Evolutionary conservation across 2,797 vertebrate species (phyloP).

Genomic region (Pantherophis vulpinus): DNA sequence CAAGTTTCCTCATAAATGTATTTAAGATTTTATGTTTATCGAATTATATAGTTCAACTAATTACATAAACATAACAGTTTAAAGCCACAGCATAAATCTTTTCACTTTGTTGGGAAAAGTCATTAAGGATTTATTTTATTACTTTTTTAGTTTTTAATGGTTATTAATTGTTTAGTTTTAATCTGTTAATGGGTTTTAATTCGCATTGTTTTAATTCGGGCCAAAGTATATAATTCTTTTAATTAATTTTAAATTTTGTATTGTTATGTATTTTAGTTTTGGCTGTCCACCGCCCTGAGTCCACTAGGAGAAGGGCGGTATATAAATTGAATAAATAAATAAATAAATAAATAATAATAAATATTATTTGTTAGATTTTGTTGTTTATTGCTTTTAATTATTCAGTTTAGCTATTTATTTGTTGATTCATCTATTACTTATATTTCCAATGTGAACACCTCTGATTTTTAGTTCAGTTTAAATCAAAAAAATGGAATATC

Average conservation of each 20-base stretch:
- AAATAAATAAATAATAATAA: no score
- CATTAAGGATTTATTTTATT: not conserved
- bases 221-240: no score
- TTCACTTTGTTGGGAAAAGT: not conserved
- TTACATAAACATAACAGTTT: not conserved
- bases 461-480: not conserved
- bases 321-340: no score
- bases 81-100: not conserved
- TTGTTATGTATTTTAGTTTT: no score
- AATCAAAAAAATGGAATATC: not conserved
- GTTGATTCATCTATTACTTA: not conserved
- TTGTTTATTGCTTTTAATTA: not conserved
- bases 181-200: no score
- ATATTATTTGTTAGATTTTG: not conserved
- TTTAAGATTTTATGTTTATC: not conserved
- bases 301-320: no score
- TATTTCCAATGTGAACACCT: not conserved
- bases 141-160: no score
- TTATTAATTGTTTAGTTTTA: no score
- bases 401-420: not conserved
- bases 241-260: no score
- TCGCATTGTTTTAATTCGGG: no score
- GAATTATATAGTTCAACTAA: not conserved
- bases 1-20: not conserved
- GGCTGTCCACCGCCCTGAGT: no score